Base-by-base conservation (phyloP, 2,888 invertebrate genomes). In the Eupithecia vulgata region DNA sequence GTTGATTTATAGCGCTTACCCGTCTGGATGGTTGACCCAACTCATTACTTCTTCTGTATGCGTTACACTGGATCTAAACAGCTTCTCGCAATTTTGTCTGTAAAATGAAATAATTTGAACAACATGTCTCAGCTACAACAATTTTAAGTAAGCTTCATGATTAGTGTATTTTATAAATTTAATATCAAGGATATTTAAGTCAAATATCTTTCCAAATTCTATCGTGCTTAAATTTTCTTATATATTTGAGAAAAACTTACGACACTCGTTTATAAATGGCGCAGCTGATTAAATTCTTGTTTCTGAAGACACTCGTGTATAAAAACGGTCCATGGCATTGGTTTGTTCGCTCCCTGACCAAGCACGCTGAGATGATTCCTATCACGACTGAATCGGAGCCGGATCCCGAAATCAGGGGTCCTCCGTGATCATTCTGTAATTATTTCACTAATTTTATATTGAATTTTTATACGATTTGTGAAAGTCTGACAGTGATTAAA, bases 11-110 rank as follows among this genome's bases (percentile, higher is more conserved):
- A 30, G 30, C 45, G 52, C 72, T 78, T 87, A 91, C 90, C 90
- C 92, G 68, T 91, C 91, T 5, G 89, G 89, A 82, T 91, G 90
- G 52, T 88, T 88, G 30, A 71, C 17, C 91, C 91, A 92, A 67
- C 82, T 88, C 62, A 91, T 81, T 10, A 78, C 80, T 42, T 80
- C 83, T 79, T 91, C 90, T 13, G 81, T 83, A 66, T 88, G 88
- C 1, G 89, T 88, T n/a, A 84, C 81, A 59, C 85, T 85, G 21
- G 90, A 81, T 78, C 91, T 82, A 65, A 91, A 91, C 17, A 89
- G 68, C 70, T 90, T 90, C 21, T 83, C 83, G 76, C 91, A 91
- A 68, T 87, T 83, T 1, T 74, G 73, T 17, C 90, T 90, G 84
- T 45, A 84, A 87, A 40, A 70, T 45, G 30, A 64, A 73, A 61